Evolutionary conservation across 2,113 vertebrate genomes (phyloP).

Genomic region (Amphiprion percula): DNA sequence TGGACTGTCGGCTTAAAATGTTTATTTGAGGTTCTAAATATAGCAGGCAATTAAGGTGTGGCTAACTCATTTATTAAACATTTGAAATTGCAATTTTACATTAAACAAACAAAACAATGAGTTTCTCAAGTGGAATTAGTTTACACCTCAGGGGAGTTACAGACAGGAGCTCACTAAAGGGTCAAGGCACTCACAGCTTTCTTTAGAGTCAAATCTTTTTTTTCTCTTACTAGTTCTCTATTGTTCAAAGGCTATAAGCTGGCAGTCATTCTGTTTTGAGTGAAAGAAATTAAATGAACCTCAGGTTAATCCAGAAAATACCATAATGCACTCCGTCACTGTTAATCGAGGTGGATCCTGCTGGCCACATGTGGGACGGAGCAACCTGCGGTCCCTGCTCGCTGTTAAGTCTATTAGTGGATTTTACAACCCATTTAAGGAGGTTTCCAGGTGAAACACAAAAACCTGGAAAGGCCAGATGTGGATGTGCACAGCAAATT

Average conservation of each 20-base stretch:
- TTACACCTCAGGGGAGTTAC: constrained; percentile 25
- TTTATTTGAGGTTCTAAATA: constrained; percentile 58
- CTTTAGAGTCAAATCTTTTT: constrained; percentile 29
- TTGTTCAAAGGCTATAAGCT: constrained; percentile 28
- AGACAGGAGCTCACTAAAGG: constrained; percentile 10
- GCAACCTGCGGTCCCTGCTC: not conserved
- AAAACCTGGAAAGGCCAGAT: constrained; percentile 39
- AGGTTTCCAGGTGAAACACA: constrained; percentile 55
- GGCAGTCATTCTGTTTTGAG: constrained; percentile 49
- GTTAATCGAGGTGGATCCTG: constrained; percentile 42
- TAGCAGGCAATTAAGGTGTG: constrained; percentile 66
- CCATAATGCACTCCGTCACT: constrained; percentile 36
- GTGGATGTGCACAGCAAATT: constrained; percentile 42
- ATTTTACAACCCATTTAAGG: constrained; percentile 63
- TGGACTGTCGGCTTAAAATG: constrained; percentile 30
- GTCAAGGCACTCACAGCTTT: constrained; percentile 31
- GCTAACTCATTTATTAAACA: constrained; percentile 50
- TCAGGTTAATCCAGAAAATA: constrained; percentile 65
- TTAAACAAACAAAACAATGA: constrained; percentile 56
- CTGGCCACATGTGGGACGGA: constrained; percentile 25
- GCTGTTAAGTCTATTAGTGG: constrained; percentile 53
- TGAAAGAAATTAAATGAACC: constrained; percentile 59
- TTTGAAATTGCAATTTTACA: constrained; percentile 54
- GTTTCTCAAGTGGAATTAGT: constrained; percentile 54
- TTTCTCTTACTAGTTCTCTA: constrained; percentile 2